Evolutionary conservation across 2,113 vertebrate species (phyloP).

Genomic region (Bungarus multicinctus): DNA sequence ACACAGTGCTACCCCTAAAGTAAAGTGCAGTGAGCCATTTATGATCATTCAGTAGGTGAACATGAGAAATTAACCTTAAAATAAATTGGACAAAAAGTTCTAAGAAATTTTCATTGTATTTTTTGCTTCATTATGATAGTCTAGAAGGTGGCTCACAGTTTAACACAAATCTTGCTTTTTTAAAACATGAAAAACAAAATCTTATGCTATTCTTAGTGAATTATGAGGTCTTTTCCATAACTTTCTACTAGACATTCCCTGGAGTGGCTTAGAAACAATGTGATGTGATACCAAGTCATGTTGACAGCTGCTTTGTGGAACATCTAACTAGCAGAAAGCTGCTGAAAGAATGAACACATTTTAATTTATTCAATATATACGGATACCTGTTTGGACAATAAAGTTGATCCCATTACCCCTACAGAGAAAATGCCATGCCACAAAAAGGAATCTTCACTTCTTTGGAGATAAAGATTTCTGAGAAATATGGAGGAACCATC

Average conservation of each 20-base stretch:
- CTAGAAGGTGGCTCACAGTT: background rate
- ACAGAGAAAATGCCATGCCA: background rate
- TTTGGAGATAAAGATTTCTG: background rate
- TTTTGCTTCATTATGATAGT: background rate
- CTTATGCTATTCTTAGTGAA: background rate
- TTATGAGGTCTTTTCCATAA: background rate
- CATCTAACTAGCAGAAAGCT: background rate
- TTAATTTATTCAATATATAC: background rate
- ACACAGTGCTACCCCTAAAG: no score
- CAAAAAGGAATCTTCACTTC: background rate
- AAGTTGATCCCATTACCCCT: background rate
- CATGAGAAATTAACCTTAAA: no score
- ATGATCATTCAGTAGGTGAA: no score
- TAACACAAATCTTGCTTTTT: background rate
- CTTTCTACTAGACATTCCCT: background rate
- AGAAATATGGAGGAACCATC: background rate
- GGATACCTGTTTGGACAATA: background rate
- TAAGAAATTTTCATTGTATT: no score
- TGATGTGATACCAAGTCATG: background rate
- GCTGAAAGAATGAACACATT: background rate
- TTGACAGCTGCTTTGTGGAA: background rate
- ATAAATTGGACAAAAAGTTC: no score
- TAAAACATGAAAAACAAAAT: background rate
- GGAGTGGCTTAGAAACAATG: background rate
- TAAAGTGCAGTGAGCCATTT: no score